Conservation (phyloP, 2,797 vertebrate genomes). For the Syndactyla subalaris region DNA sequence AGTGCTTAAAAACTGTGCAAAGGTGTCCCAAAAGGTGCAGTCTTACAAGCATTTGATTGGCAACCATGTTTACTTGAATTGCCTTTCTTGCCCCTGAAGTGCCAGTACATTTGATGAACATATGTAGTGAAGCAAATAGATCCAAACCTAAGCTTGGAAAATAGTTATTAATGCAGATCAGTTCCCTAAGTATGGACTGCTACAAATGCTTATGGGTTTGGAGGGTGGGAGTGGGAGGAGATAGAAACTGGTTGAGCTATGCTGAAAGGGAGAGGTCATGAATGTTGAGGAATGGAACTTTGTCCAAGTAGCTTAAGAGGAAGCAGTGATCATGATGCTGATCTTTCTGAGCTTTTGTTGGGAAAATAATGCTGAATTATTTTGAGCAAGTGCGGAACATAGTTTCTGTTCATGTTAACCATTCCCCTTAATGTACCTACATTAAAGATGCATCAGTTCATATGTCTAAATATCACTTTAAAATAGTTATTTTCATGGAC, state of each 20-base stretch:
- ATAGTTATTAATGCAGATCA: background rate
- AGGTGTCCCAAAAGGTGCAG: background rate
- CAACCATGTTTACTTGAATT: background rate
- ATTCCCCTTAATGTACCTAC: background rate
- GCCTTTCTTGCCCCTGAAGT: background rate
- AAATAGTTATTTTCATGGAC: background rate
- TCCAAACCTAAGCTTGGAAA: background rate
- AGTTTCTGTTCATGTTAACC: background rate
- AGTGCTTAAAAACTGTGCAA: background rate
- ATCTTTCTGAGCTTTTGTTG: background rate
- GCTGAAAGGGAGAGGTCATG: background rate
- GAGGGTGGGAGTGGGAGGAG: background rate
- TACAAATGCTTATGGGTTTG: background rate
- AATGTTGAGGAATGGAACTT: background rate
- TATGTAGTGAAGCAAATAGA: background rate
- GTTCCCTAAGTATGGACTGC: background rate
- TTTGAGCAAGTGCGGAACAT: background rate
- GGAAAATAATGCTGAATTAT: background rate
- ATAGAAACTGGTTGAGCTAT: background rate
- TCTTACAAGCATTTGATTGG: background rate
- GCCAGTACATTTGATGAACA: background rate
- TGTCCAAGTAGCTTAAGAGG: background rate
- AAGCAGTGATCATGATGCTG: background rate
- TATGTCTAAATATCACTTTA: background rate
- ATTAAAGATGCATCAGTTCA: background rate